Base-by-base conservation (phyloP, 2,888 invertebrate genomes). In the Drosophila anceps region DNA sequence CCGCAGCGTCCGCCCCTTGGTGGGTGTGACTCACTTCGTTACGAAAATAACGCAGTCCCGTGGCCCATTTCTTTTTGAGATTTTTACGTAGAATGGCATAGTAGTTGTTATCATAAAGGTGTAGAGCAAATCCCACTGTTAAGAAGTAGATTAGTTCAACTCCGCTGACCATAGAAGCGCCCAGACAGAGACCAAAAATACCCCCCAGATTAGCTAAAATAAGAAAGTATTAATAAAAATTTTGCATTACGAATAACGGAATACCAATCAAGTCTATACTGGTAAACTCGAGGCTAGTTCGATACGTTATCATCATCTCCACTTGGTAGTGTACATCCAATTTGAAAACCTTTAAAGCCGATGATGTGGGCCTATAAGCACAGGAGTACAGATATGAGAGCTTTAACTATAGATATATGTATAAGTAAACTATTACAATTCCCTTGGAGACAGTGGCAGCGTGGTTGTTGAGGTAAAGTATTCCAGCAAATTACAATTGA, bases 181-280 rank as follows among this genome's bases (percentile, higher is more conserved):
- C 94, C 69, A 94, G 72, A 69, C 93, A 94, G 2, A 94, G 91
- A 3, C 94, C 94, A 57, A 93, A 93, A 68, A 94, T 92, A 29
- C 94, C 93, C 10, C 93, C 94, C 74, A 94, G 93, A 46, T 93
- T 92, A 10, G 94, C 94, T 94, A 2, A n/a, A 50, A 18, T 31
- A 18, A 65, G 0, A 9, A 15, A 13, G n/a, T 1, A 6, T 10
- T 15, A 0, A 5, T 1, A 4, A 29, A 54, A 12, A 37, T 20
- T 31, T 15, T 10, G 15, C 0, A 62, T n/a, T 2, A 6, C 1
- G n/a, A 9, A 1, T 10, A 18, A 29, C 10, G 2, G 20, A 2
- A 13, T 84, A 93, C 93, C 93, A 64, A 94, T 91, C 37, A 94
- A 82, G 78, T 93, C 93, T 20, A 94, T 90, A 78, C 90, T 91